phyloP scores from a whole-genome alignment of 2,797 vertebrate genomes.

The Xenopus petersii region DNA sequence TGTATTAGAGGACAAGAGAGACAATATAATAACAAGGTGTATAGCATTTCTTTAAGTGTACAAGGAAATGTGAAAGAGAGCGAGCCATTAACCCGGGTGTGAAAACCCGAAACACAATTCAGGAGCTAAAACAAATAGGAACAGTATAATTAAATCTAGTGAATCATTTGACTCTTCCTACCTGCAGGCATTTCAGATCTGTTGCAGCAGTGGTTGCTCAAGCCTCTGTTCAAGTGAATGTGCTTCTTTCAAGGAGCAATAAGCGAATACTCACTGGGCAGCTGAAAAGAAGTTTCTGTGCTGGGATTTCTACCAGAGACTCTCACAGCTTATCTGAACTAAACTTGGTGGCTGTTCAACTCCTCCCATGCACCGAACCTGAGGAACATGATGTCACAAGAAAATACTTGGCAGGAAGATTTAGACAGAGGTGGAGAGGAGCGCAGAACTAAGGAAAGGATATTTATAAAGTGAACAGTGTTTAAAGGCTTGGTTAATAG shows the following conservation, averaged over 20 bases:
- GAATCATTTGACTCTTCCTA: too few relatives aligned
- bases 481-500: too few relatives aligned
- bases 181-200: too few relatives aligned
- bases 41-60: too few relatives aligned
- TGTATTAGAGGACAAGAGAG: too few relatives aligned
- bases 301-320: neutral
- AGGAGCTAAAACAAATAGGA: too few relatives aligned
- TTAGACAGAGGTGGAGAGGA: neutral
- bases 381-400: conserved; percentile 6
- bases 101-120: too few relatives aligned
- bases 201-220: too few relatives aligned
- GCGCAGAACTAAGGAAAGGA: neutral
- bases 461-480: neutral
- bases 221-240: neutral
- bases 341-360: neutral
- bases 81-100: too few relatives aligned
- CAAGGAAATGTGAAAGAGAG: too few relatives aligned
- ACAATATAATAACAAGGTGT: too few relatives aligned
- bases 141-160: too few relatives aligned
- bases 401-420: neutral
- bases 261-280: neutral
- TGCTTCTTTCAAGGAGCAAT: neutral
- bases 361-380: neutral
- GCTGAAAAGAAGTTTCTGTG: neutral
- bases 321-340: neutral